Conservation (phyloP, 92 coral and sea anemone species). For the Epizoanthus scotinus region DNA sequence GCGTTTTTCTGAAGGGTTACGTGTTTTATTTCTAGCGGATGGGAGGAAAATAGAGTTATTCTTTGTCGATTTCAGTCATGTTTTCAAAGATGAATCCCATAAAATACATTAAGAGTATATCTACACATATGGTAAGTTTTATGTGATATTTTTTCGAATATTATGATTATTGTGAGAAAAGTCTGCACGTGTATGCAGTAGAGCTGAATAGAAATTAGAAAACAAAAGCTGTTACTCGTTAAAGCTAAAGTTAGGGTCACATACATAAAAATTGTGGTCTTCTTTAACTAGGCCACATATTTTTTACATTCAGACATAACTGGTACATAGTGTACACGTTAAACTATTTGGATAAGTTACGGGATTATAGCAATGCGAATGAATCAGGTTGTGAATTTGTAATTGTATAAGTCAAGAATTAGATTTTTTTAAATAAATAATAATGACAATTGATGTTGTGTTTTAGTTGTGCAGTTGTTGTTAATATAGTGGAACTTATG, state of each 20-base stretch:
- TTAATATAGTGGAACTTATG: too few relatives aligned
- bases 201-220: conserved; percentile 12
- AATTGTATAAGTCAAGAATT: too few relatives aligned
- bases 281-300: too few relatives aligned
- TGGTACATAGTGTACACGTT: too few relatives aligned
- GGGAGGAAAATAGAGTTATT: background rate
- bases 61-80: background rate
- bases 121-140: conserved; percentile 33
- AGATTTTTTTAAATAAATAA: too few relatives aligned
- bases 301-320: too few relatives aligned
- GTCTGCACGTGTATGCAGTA: conserved; percentile 41
- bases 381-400: too few relatives aligned
- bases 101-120: conserved; percentile 33
- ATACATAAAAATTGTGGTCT: too few relatives aligned
- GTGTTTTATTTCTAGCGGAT: conserved; percentile 26
- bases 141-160: background rate
- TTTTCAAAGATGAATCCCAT: conserved; percentile 31
- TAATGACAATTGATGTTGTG: too few relatives aligned
- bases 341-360: too few relatives aligned
- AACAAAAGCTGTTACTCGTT: background rate
- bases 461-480: too few relatives aligned
- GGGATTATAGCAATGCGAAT: too few relatives aligned
- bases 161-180: background rate
- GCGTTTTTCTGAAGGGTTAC: background rate
- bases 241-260: background rate